Base-by-base conservation (phyloP, 2,888 invertebrate species). In the Limnephilus lunatus region DNA sequence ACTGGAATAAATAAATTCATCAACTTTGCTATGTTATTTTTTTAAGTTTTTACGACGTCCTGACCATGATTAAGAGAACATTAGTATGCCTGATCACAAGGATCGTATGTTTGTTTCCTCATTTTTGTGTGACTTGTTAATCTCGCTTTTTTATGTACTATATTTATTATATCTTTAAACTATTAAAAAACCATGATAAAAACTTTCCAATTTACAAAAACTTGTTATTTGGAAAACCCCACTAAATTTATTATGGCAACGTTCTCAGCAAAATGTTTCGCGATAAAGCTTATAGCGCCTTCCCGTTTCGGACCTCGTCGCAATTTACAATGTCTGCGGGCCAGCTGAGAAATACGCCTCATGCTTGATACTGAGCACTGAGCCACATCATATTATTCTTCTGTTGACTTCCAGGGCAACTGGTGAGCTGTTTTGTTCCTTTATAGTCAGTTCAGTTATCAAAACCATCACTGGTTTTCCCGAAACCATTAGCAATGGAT, bases 391-490 rank as follows among this genome's bases (percentile, higher is more conserved):
- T 53, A 68, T 68, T 68, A 68, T 68, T 68, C 68, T 68, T 7
- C 68, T 25, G 25, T 68, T 53, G 19, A 19, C 25, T 68, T n/a
- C 68, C 68, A 68, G 68, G 25, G 68, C 68, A 68, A n/a, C n/a
- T n/a, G 68, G 25, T 68, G 68, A 68, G 68, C 68, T 68, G 68
- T 68, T 68, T 25, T 68, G 68, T 85, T 39, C 86, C 86, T 86
- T 86, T 86, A 53, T 86, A 48, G 30, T 86, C 12, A n/a, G 32
- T 86, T 86, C 1, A n/a, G 32, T 86, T 44, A 83, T 90, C 83
- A 83, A 30, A 82, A 80, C 88, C 88, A 92, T 92, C 90, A 93
- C 85, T 44, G 93, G 93, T 92, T 92, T 92, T 92, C 81, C 93
- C 93, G 35, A 88, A 90, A 91, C 92, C 90, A 91, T 91, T 91